A percentile compares a stretch with the other conserved stretches of the same genome.
These are phyloP conservation scores for Danionella cerebrum DNA, from an alignment of 2,113 vertebrate species.

Conservation along the genomic window DNA sequence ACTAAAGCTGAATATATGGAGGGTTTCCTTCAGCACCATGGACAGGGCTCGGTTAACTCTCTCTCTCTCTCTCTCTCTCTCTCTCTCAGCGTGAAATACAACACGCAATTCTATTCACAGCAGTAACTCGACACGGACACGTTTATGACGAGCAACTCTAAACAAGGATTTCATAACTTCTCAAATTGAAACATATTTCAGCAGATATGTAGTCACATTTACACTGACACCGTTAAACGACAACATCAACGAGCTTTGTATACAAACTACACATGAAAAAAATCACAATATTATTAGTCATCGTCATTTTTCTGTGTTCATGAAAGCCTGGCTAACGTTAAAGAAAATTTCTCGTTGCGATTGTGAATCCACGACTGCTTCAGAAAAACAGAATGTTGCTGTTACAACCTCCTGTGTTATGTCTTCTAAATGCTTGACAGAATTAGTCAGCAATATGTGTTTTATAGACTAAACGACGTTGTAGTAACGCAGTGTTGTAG, in stretches of 20 bases:
- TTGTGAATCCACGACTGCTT: no score
- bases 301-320: no score
- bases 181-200: no score
- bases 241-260: no score
- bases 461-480: neutral
- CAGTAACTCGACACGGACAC: neutral
- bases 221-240: no score
- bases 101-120: conserved; percentile 8
- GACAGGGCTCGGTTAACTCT: conserved; percentile 21
- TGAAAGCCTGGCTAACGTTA: no score
- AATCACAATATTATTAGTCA: no score
- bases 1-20: neutral
- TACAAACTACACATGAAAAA: no score
- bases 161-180: neutral
- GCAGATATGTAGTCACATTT: no score
- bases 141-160: neutral
- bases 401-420: neutral
- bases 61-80: conserved; percentile 10
- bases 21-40: conserved; percentile 36
- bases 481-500: neutral
- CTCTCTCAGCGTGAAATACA: conserved; percentile 21
- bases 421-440: neutral
- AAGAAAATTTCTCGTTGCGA: no score
- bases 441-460: neutral
- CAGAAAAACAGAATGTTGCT: neutral